Percentiles rank a stretch among this genome's conserved stretches.
Evolutionary conservation across 2,888 invertebrate genomes (phyloP).

Genomic region (Lucinisca nassula): DNA sequence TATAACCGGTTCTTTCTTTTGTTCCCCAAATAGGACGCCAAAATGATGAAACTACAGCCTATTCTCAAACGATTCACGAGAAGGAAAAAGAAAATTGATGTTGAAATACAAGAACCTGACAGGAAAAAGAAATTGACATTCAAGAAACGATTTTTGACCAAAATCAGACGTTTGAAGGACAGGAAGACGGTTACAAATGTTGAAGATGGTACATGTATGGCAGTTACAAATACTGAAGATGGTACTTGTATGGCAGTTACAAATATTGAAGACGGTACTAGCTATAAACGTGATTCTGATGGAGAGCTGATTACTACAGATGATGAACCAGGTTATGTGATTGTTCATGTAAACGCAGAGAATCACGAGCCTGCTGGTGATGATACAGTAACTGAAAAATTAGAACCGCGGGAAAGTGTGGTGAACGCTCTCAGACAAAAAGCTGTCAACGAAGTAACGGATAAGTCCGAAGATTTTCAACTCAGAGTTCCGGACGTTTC

Average conservation of each 20-base stretch:
- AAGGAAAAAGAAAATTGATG: not conserved
- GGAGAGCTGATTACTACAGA: not conserved
- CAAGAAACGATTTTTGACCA: not conserved
- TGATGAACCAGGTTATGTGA: not conserved
- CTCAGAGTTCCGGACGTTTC: not conserved
- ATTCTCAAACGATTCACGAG: conserved; percentile 27
- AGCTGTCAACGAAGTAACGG: not conserved
- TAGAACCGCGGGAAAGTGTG: conserved; percentile 4
- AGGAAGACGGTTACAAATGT: not conserved
- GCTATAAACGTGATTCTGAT: not conserved
- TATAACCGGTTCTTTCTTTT: not conserved
- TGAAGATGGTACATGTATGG: not conserved
- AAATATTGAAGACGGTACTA: not conserved
- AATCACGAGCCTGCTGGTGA: not conserved
- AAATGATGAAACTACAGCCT: not conserved
- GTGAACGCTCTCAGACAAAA: not conserved
- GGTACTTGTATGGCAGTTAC: too few species aligned
- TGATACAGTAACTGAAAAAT: not conserved
- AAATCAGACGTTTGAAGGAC: not conserved
- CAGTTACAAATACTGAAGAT: not conserved
- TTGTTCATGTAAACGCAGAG: not conserved
- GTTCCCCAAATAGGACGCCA: not conserved
- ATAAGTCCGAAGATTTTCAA: not conserved
- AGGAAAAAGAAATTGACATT: not conserved
- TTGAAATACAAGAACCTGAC: not conserved